Conservation (phyloP, 1,140 invertebrate species). For the Drosophila teissieri region DNA sequence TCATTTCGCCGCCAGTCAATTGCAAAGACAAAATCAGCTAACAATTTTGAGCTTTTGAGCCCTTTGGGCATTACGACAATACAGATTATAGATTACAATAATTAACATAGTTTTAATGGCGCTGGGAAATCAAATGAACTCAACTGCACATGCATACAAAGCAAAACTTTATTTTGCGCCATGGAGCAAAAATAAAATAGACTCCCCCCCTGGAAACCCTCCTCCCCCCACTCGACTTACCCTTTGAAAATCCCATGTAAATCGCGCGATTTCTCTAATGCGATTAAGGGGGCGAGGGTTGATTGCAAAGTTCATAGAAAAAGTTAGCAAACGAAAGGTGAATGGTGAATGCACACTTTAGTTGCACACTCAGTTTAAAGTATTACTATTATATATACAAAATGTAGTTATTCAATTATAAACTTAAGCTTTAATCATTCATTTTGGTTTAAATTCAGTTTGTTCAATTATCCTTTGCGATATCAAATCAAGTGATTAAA, state of each 20-base stretch:
- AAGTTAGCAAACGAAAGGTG: constrained; percentile 29
- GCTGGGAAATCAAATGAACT: constrained; percentile 25
- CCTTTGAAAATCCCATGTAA: constrained; percentile 44
- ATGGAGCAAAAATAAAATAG: constrained; percentile 23
- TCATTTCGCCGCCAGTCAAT: constrained; percentile 25
- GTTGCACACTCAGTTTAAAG: no score
- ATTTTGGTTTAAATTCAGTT: no score
- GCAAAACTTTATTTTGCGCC: constrained; percentile 31
- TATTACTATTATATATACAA: no score
- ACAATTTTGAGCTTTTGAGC: constrained; percentile 27
- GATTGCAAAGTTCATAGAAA: constrained; percentile 46
- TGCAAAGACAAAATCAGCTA: constrained; percentile 26
- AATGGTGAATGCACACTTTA: constrained; percentile 31
- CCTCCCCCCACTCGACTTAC: constrained; percentile 18
- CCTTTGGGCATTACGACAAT: constrained; percentile 17
- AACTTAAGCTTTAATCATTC: no score
- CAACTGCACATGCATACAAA: constrained; percentile 18
- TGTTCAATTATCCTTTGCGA: no score
- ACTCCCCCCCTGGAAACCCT: neutral
- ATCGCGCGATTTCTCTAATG: constrained; percentile 51
- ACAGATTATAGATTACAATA: constrained; percentile 55
- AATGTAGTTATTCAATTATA: no score
- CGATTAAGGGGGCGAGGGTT: constrained; percentile 23
- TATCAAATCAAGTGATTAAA: neutral
- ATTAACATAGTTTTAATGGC: constrained; percentile 68